These are phyloP conservation scores for Cecropterus lyciades DNA, from an alignment of 1,140 invertebrate genomes.

Conservation along the genomic window DNA sequence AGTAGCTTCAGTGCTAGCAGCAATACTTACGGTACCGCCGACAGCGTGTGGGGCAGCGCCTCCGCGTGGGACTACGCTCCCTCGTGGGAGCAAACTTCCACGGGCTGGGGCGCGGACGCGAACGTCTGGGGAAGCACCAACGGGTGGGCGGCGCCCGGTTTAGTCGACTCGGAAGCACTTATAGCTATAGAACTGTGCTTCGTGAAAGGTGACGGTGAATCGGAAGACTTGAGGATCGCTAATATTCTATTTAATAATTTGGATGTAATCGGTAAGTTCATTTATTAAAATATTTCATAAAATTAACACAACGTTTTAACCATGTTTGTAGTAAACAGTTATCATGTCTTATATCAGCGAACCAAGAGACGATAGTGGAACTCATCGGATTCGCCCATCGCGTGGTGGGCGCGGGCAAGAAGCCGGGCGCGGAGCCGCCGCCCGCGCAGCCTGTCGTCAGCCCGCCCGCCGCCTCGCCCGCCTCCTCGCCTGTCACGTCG, in stretches of 20 bases:
- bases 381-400: slow-evolving; percentile 93
- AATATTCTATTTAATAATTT: slow-evolving; percentile 97
- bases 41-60: slow-evolving; percentile 39
- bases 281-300: background rate
- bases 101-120: too few relatives aligned
- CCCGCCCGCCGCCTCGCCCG: slow-evolving; percentile 32
- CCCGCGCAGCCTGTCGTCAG: slow-evolving; percentile 14
- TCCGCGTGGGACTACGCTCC: background rate
- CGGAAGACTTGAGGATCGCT: slow-evolving; percentile 90
- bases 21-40: slow-evolving; percentile 9
- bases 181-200: slow-evolving; percentile 93
- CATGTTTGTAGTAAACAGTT: too few relatives aligned
- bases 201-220: slow-evolving; percentile 86
- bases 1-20: too few relatives aligned
- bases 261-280: slow-evolving; percentile 93
- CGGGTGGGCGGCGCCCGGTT: slow-evolving; percentile 54
- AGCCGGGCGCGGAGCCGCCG: slow-evolving; percentile 22
- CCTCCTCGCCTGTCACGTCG: background rate
- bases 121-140: too few relatives aligned
- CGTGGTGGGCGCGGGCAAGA: slow-evolving; percentile 73
- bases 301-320: too few relatives aligned
- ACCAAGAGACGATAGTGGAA: slow-evolving; percentile 97
- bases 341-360: slow-evolving; percentile 90
- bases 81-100: too few relatives aligned
- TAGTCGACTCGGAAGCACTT: slow-evolving; percentile 91